A percentile compares a stretch with the other conserved stretches of the same genome.
phyloP scores from a whole-genome alignment of 2,888 invertebrate species.

The Drosophila multiciliata region DNA sequence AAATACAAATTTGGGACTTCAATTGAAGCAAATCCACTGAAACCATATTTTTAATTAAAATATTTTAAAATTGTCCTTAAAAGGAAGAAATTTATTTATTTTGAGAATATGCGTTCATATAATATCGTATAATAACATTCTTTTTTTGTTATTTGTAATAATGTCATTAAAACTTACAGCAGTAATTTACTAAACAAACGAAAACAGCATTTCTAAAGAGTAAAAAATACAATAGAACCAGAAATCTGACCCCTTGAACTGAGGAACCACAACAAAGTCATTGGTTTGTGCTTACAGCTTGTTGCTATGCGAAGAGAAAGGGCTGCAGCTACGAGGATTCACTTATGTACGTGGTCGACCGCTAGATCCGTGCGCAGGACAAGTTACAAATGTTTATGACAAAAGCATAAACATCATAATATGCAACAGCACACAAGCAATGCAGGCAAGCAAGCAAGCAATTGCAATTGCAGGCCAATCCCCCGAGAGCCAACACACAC shows the following conservation, averaged over 20 bases:
- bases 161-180: background rate
- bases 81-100: background rate
- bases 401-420: conserved; percentile 75
- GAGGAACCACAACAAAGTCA: conserved; percentile 25
- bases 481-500: conserved; percentile 25
- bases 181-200: background rate
- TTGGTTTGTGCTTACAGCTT: conserved; percentile 15
- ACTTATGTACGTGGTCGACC: conserved; percentile 43
- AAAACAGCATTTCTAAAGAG: background rate
- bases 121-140: background rate
- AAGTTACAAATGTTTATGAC: conserved; percentile 79
- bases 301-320: background rate
- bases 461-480: conserved; percentile 40
- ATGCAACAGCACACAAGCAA: conserved; percentile 55
- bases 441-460: conserved; percentile 41
- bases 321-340: conserved; percentile 16
- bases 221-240: background rate
- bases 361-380: conserved; percentile 36
- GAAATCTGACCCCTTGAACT: conserved; percentile 16
- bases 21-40: background rate
- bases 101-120: background rate
- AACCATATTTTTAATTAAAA: background rate
- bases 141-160: background rate
- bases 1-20: background rate
- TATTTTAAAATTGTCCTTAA: background rate